Percentiles rank a stretch among this genome's conserved stretches.
Evolutionary conservation across 2,888 invertebrate species (phyloP).

Genomic region (Meiosimyza decipiens): DNA sequence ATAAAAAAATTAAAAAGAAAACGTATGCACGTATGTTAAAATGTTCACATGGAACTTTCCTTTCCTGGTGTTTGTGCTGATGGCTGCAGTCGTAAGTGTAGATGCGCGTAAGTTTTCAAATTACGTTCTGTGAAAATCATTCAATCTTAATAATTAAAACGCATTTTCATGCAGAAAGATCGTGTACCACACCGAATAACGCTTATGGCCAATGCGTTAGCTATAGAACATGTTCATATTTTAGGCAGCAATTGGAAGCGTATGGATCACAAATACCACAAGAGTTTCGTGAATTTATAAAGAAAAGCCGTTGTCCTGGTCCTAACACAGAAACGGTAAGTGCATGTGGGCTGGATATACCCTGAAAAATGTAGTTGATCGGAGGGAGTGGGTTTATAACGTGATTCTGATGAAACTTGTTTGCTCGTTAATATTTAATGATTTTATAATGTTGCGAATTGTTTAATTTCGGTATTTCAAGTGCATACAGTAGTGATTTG

Average conservation of each 20-base stretch:
- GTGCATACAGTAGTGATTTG: too few relatives aligned
- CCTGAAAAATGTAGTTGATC: too few relatives aligned
- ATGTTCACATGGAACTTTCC: neutral
- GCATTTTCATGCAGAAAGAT: conserved; percentile 33
- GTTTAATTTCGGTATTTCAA: too few relatives aligned
- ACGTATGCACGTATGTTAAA: too few relatives aligned
- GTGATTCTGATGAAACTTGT: too few relatives aligned
- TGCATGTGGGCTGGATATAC: neutral
- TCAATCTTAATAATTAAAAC: too few relatives aligned
- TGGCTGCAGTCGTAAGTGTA: neutral
- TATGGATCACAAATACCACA: conserved; percentile 38
- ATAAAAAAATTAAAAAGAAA: too few relatives aligned
- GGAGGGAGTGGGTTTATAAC: too few relatives aligned
- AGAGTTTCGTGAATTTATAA: conserved; percentile 33
- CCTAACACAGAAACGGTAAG: conserved; percentile 5
- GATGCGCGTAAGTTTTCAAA: conserved; percentile 39
- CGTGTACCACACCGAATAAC: conserved; percentile 40
- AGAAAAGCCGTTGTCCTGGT: conserved; percentile 8
- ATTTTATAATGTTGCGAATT: too few relatives aligned
- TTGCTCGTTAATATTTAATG: too few relatives aligned
- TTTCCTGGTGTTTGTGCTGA: neutral
- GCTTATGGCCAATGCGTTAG: conserved; percentile 42
- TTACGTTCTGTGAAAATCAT: neutral
- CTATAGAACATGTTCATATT: conserved; percentile 39
- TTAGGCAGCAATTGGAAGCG: conserved; percentile 24